phyloP scores from a whole-genome alignment of 2,113 vertebrate genomes.

The Siniperca knerii region DNA sequence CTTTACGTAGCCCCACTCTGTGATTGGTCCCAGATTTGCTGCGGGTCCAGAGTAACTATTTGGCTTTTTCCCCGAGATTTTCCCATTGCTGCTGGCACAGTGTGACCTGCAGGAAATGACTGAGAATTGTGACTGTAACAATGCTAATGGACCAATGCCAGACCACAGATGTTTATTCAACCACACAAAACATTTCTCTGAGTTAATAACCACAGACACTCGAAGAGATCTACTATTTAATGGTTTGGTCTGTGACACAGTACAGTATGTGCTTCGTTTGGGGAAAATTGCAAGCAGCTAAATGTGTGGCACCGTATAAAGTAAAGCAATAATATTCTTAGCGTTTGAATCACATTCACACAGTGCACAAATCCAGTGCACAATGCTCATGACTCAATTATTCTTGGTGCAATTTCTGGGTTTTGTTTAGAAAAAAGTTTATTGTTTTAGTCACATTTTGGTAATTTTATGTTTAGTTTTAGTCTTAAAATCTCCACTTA shows the following conservation, averaged over 20 bases:
- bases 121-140: slow-evolving; percentile 74
- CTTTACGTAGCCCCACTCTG: slow-evolving; percentile 47
- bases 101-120: slow-evolving; percentile 68
- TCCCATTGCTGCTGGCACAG: slow-evolving; percentile 63
- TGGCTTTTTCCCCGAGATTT: slow-evolving; percentile 57
- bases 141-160: slow-evolving; percentile 67
- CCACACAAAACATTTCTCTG: slow-evolving; percentile 66
- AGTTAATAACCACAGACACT: slow-evolving; percentile 74
- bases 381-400: slow-evolving; percentile 20
- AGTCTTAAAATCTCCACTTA: slow-evolving; percentile 5
- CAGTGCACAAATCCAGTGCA: background rate
- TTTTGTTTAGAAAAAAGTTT: slow-evolving; percentile 38
- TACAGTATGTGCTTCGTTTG: slow-evolving; percentile 58
- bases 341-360: slow-evolving; percentile 23
- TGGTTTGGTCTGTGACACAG: slow-evolving; percentile 59
- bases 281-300: slow-evolving; percentile 46
- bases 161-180: slow-evolving; percentile 66
- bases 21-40: slow-evolving; percentile 76
- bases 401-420: slow-evolving; percentile 27
- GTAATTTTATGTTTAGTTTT: slow-evolving; percentile 7
- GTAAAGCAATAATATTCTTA: slow-evolving; percentile 32
- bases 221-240: slow-evolving; percentile 57
- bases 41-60: slow-evolving; percentile 51
- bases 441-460: slow-evolving; percentile 41
- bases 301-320: slow-evolving; percentile 38